A percentile compares a stretch with the other conserved stretches of the same genome.
Evolutionary conservation across 2,113 vertebrate species (phyloP).

Genomic region (Bolborhynchus lineola): DNA sequence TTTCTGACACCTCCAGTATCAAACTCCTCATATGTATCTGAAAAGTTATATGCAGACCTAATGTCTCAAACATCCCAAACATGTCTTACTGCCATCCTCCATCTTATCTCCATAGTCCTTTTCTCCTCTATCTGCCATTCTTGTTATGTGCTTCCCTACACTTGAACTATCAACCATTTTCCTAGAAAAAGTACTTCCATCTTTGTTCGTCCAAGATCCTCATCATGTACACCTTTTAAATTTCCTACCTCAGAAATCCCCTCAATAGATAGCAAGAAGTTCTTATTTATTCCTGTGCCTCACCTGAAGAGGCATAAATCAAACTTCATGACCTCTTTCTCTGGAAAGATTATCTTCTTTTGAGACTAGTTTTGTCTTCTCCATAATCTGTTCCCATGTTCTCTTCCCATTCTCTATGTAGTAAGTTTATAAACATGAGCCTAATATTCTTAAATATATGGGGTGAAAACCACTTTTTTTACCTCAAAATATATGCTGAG

Average conservation of each 20-base stretch:
- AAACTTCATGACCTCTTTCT: not conserved
- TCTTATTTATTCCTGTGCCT: not conserved
- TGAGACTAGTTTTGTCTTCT: not conserved
- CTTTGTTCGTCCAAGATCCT: not conserved
- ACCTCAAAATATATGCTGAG: not conserved
- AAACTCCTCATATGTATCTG: not conserved
- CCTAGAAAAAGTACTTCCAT: not conserved
- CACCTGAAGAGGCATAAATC: not conserved
- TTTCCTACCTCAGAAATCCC: not conserved
- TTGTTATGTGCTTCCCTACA: not conserved
- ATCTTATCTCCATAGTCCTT: not conserved
- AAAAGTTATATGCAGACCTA: not conserved
- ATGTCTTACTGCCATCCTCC: not conserved
- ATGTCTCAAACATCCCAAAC: not conserved
- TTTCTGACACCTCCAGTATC: not conserved
- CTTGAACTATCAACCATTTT: not conserved
- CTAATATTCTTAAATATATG: not conserved
- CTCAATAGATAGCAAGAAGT: not conserved
- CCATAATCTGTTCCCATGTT: not conserved
- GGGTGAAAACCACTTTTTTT: fast-evolving
- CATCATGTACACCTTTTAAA: not conserved
- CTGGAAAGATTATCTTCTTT: not conserved
- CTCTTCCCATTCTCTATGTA: not conserved
- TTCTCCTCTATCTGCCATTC: not conserved
- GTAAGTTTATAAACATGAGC: not conserved